Evolutionary conservation across 2,888 invertebrate species (phyloP), one percentile per base, ranked within the genome.

Genomic region (Smittia aterrima): DNA sequence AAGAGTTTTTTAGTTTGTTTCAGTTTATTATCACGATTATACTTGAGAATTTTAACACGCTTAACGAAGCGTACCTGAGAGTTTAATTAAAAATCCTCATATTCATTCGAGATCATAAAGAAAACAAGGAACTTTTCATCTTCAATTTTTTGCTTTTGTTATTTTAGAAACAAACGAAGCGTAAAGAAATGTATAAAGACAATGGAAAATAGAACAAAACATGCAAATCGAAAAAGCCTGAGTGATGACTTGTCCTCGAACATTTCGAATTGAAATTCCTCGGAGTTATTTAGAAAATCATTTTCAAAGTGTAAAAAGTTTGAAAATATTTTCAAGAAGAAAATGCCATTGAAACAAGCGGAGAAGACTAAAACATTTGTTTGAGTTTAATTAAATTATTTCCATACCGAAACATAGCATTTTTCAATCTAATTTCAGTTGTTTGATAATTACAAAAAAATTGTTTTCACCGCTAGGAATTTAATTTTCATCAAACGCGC

Each of bases 361-460:
- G 6, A 58, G 16, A 3, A 58, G 18, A 2, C 24, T 24, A 13
- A 58, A 58, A 58, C 2, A 58, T 58, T 58, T 13, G 16, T 58
- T 58, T 24, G 58, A 58, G 6, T 58, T 58, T 58, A 58, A 58
- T 58, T 58, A 58, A 58, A 58, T 9, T n/a, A 58, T 58, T 13
- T 58, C 13, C 16, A 4, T 18, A 3, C 58, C 16, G 13, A 24
- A 22, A 58, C 7, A 18, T 47, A 3, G 58, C 1, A 13, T 24
- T 20, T 24, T 18, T 47, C 3, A 47, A 13, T 47, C 53, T 13
- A 47, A 16, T 47, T 7, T 58, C 11, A 16, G 6, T 24, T 22
- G 58, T 58, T 16, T 58, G 58, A 3, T 16, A 47, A 47, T 58
- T 58, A 58, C 22, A n/a, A 22, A 22, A 58, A 58, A 22, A 2